phyloP scores from a whole-genome alignment of 2,888 invertebrate species.

The Nemapogon koenigi region DNA sequence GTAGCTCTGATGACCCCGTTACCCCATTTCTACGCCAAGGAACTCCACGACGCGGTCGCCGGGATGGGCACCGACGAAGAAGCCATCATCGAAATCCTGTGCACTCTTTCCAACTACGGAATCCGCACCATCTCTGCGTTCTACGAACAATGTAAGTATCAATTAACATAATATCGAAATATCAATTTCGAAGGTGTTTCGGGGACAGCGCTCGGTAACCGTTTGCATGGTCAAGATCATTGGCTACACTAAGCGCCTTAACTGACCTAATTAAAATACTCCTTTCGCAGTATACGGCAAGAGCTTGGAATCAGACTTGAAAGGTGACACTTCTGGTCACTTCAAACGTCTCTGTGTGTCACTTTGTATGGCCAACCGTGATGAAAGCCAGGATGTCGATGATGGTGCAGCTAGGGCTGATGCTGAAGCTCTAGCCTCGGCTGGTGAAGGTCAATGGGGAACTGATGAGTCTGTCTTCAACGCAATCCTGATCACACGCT shows the following conservation, averaged over 20 bases:
- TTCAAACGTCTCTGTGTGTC: slow-evolving; percentile 92
- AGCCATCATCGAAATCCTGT: slow-evolving; percentile 90
- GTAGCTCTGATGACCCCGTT: slow-evolving; percentile 90
- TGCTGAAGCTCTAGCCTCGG: slow-evolving; percentile 78
- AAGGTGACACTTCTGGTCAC: slow-evolving; percentile 94
- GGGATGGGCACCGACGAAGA: slow-evolving; percentile 90
- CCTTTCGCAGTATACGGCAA: slow-evolving; percentile 76
- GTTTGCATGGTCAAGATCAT: too few species aligned
- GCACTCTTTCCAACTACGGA: slow-evolving; percentile 89
- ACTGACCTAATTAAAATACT: slow-evolving; percentile 21
- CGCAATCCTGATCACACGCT: slow-evolving; percentile 83
- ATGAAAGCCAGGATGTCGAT: slow-evolving; percentile 88
- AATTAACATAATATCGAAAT: too few species aligned
- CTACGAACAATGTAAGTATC: slow-evolving; percentile 81
- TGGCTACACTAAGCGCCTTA: too few species aligned
- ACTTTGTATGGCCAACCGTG: slow-evolving; percentile 85
- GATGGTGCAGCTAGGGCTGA: slow-evolving; percentile 80
- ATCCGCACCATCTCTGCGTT: slow-evolving; percentile 84
- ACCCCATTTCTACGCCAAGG: slow-evolving; percentile 90
- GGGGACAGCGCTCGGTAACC: too few species aligned
- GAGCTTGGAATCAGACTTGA: slow-evolving; percentile 82
- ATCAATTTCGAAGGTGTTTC: too few species aligned
- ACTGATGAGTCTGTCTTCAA: slow-evolving; percentile 92
- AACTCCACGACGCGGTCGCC: slow-evolving; percentile 84
- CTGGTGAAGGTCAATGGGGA: slow-evolving; percentile 87